phyloP scores from a whole-genome alignment of 2,113 vertebrate genomes.

The Nesospiza acunhae region DNA sequence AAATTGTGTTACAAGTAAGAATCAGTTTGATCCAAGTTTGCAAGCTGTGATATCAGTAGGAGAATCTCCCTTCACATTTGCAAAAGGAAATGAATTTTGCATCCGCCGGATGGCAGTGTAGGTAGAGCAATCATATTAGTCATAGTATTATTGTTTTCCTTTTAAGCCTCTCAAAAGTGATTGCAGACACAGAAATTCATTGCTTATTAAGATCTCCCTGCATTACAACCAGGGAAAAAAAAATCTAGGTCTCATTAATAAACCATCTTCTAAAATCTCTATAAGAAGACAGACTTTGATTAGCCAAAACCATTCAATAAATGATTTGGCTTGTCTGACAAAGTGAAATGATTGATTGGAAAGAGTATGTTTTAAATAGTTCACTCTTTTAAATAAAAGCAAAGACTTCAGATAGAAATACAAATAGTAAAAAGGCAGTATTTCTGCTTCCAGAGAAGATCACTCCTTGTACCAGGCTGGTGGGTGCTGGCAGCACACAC shows the following conservation, averaged over 20 bases:
- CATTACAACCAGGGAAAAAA: not conserved
- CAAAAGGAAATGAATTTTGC: not conserved
- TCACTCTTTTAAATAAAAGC: not conserved
- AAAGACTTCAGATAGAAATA: not conserved
- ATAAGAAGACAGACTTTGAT: not conserved
- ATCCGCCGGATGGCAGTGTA: constrained; percentile 62
- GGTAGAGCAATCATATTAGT: constrained; percentile 37
- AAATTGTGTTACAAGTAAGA: not conserved
- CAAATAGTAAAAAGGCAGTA: not conserved
- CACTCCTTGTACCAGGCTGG: not conserved
- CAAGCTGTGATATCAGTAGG: constrained; percentile 3
- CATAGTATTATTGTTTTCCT: constrained; percentile 34
- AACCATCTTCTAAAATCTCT: constrained; percentile 29
- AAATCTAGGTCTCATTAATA: constrained; percentile 56
- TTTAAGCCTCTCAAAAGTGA: constrained; percentile 38
- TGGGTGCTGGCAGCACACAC: not conserved
- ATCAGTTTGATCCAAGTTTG: not conserved
- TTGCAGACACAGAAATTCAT: constrained; percentile 58
- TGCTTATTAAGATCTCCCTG: constrained; percentile 41
- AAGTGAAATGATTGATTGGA: not conserved
- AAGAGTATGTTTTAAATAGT: not conserved
- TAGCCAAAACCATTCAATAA: not conserved
- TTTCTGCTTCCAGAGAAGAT: not conserved
- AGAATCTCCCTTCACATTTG: constrained; percentile 20
- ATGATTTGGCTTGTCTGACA: not conserved